phyloP scores from a whole-genome alignment of 1,140 invertebrate species.

The Latrodectus geometricus region DNA sequence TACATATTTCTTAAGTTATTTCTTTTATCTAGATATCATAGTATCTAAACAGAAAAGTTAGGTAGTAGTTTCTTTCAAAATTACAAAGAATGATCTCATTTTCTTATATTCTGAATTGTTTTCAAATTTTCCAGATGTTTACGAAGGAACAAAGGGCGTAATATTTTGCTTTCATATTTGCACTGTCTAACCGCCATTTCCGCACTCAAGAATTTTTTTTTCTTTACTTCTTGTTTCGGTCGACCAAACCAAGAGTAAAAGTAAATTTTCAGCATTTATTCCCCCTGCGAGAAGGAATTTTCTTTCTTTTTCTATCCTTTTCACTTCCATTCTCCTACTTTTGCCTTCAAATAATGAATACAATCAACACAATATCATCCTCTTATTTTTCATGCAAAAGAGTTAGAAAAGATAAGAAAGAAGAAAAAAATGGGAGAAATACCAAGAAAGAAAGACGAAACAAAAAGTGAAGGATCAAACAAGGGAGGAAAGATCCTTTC shows the following conservation, averaged over 20 bases:
- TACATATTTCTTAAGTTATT: too few species aligned
- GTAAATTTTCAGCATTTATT: not conserved
- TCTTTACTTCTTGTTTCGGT: too few species aligned
- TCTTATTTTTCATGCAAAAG: not conserved
- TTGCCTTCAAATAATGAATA: slow-evolving; percentile 3
- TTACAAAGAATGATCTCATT: not conserved
- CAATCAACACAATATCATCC: not conserved
- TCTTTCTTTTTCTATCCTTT: not conserved
- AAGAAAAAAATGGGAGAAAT: not conserved
- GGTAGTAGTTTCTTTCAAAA: not conserved
- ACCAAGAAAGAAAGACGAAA: not conserved
- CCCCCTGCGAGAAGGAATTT: not conserved
- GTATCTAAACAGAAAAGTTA: too few species aligned
- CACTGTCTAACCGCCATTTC: too few species aligned
- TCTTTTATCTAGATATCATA: too few species aligned
- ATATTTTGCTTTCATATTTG: not conserved
- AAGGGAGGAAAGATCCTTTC: not conserved
- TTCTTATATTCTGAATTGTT: slow-evolving; percentile 1
- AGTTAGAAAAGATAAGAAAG: not conserved
- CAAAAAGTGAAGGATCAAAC: not conserved
- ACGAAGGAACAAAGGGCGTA: not conserved
- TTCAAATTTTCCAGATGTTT: slow-evolving; percentile 5
- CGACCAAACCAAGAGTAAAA: too few species aligned
- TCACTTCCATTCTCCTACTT: not conserved
- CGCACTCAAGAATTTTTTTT: too few species aligned